phyloP scores from a whole-genome alignment of 2,888 invertebrate genomes.

The Ptychoptera albimana region DNA sequence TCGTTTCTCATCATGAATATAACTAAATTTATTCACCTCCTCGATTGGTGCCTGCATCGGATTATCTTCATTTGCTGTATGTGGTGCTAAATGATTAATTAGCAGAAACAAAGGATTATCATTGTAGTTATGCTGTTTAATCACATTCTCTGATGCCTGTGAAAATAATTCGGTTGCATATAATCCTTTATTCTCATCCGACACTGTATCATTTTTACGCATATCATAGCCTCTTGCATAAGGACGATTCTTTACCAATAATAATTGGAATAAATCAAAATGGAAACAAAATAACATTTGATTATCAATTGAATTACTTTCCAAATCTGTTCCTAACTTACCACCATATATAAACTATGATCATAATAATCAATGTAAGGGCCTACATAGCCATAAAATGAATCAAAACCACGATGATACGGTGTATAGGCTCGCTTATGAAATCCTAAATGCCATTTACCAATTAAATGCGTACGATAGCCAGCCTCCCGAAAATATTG shows the following conservation, averaged over 20 bases:
- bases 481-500: conserved; percentile 50
- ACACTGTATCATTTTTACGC: conserved; percentile 33
- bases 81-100: conserved; percentile 64
- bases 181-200: conserved; percentile 35
- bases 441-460: conserved; percentile 86
- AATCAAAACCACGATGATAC: conserved; percentile 56
- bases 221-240: conserved; percentile 33
- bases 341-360: conserved; percentile 35
- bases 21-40: conserved; percentile 46
- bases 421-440: conserved; percentile 44
- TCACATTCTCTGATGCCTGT: conserved; percentile 44
- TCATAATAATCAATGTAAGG: conserved; percentile 70
- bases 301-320: conserved; percentile 1
- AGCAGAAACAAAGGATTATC: conserved; percentile 58
- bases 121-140: conserved; percentile 35
- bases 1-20: conserved; percentile 49
- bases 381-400: conserved; percentile 72
- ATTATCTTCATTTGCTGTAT: conserved; percentile 53
- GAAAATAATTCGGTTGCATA: conserved; percentile 60
- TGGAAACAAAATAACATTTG: not conserved
- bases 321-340: conserved; percentile 12
- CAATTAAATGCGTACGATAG: conserved; percentile 67
- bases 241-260: conserved; percentile 16
- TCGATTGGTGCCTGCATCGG: conserved; percentile 55
- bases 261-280: not conserved